Conservation (phyloP, 2,888 invertebrate species). For the Lochmaea crataegi region DNA sequence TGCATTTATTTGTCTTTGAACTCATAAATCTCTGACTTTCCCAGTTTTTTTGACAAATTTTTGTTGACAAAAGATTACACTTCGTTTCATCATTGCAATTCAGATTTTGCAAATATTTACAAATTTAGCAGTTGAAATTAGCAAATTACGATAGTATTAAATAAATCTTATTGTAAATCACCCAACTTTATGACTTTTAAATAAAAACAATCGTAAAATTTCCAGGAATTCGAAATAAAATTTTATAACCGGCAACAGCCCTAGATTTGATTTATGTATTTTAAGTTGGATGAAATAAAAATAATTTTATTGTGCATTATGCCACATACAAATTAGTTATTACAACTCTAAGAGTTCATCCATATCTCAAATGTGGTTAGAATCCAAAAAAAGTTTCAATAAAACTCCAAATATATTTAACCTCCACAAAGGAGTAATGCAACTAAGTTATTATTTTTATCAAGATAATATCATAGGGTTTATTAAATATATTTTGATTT, state of each 20-base stretch:
- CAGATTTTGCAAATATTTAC: too few species aligned
- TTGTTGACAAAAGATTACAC: background rate
- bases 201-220: background rate
- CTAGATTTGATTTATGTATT: background rate
- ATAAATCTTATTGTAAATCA: background rate
- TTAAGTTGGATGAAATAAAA: background rate
- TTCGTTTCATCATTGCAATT: background rate
- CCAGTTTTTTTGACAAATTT: background rate
- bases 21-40: background rate
- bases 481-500: too few species aligned
- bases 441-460: too few species aligned
- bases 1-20: background rate
- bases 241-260: background rate
- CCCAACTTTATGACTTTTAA: background rate
- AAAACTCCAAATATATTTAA: too few species aligned
- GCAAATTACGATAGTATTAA: background rate
- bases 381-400: too few species aligned
- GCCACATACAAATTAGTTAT: background rate
- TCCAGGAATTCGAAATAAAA: background rate
- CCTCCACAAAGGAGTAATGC: too few species aligned
- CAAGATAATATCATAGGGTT: too few species aligned
- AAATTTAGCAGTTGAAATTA: background rate
- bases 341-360: too few species aligned
- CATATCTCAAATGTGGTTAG: too few species aligned
- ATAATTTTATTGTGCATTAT: background rate